Percentiles rank a stretch among this genome's conserved stretches.
These are phyloP conservation scores for Phyllotreta striolata DNA, from an alignment of 2,888 invertebrate species.

Conservation along the genomic window DNA sequence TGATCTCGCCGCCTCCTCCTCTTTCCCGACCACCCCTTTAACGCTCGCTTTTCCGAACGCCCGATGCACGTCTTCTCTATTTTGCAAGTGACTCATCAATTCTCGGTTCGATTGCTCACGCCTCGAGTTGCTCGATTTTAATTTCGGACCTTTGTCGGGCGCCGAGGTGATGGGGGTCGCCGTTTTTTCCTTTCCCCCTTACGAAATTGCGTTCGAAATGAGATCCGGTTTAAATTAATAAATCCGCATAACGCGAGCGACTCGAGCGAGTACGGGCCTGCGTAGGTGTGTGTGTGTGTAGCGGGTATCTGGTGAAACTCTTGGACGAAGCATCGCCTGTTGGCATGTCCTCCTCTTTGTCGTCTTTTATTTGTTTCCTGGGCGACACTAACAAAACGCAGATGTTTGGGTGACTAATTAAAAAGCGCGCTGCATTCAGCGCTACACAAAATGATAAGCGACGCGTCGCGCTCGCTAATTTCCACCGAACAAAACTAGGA, in stretches of 20 bases:
- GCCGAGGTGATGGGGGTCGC: not conserved
- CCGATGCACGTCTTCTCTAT: constrained; percentile 55
- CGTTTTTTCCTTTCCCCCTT: not conserved
- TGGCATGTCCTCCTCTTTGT: constrained; percentile 30
- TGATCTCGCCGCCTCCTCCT: constrained; percentile 67
- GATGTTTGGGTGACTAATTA: constrained; percentile 60
- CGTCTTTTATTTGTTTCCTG: constrained; percentile 51
- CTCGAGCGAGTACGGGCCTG: constrained; percentile 13
- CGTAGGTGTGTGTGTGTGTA: not conserved
- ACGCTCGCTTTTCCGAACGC: constrained; percentile 44
- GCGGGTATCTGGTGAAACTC: constrained; percentile 26
- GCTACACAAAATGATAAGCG: constrained; percentile 52
- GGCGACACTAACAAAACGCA: constrained; percentile 55
- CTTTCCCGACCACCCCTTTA: constrained; percentile 37
- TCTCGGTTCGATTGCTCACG: constrained; percentile 47
- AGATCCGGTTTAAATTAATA: too few species aligned
- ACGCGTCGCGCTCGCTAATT: constrained; percentile 52
- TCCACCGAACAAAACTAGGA: constrained; percentile 49
- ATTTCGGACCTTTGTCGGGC: constrained; percentile 43
- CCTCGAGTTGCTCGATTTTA: constrained; percentile 49
- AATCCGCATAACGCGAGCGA: too few species aligned
- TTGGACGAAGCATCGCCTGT: constrained; percentile 12
- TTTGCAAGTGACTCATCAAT: constrained; percentile 64
- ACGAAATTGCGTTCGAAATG: constrained; percentile 9
- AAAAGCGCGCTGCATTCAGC: constrained; percentile 54